Evolutionary conservation across 2,797 vertebrate species (phyloP).

Genomic region (Rhinichthys osculus): DNA sequence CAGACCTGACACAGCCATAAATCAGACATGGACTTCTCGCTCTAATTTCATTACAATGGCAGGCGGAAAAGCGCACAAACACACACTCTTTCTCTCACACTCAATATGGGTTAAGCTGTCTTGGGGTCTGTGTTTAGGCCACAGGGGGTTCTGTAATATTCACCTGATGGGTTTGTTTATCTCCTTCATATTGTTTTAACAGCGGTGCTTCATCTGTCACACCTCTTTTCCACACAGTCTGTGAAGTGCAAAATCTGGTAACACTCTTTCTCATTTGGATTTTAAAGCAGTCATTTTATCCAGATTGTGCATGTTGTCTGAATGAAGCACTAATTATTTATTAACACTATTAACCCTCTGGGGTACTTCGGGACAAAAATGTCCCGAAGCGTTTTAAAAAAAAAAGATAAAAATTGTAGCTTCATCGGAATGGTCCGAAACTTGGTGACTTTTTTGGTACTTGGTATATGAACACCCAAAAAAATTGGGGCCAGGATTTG

Average conservation of each 20-base stretch:
- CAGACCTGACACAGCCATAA: conserved; percentile 76
- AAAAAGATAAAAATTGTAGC: no score
- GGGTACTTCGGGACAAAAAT: no score
- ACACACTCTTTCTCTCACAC: conserved; percentile 14
- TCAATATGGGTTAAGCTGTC: conserved; percentile 45
- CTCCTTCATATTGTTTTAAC: conserved; percentile 37
- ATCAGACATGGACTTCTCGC: conserved; percentile 71
- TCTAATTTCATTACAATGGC: conserved; percentile 74
- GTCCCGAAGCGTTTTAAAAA: no score
- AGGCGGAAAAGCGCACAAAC: conserved; percentile 62
- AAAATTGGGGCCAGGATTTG: no score
- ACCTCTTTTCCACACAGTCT: conserved; percentile 14
- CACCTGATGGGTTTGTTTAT: conserved; percentile 49
- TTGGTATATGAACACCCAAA: no score
- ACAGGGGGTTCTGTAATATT: conserved; percentile 47
- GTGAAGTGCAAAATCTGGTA: neutral
- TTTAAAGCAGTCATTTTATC: neutral
- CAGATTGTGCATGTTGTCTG: neutral
- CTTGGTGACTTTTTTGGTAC: no score
- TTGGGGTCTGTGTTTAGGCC: conserved; percentile 21
- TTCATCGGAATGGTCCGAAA: no score
- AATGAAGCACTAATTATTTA: neutral
- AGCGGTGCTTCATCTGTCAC: conserved; percentile 29
- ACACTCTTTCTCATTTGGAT: conserved; percentile 35
- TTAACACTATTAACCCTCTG: neutral